Evolutionary conservation across 2,797 vertebrate species (phyloP).

Genomic region (Glyptemys insculpta): DNA sequence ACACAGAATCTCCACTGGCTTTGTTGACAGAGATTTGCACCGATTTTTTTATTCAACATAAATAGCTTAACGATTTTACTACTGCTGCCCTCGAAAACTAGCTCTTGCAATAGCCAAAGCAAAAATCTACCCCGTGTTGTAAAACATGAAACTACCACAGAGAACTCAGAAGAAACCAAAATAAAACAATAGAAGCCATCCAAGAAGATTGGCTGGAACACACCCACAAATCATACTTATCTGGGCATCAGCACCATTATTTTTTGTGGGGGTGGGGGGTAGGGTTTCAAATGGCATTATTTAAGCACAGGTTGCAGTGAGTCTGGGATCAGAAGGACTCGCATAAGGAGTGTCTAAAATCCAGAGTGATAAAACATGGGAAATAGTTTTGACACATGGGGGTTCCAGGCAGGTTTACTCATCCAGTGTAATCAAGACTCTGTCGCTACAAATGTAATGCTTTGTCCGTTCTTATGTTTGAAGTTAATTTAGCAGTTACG

Average conservation of each 20-base stretch:
- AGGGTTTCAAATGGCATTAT: neutral
- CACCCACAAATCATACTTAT: slow-evolving; percentile 8
- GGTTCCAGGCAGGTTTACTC: neutral
- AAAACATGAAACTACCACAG: slow-evolving; percentile 39
- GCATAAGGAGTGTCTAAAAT: neutral
- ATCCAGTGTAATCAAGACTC: neutral
- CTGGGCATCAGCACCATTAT: neutral
- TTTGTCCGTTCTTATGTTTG: neutral
- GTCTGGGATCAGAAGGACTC: neutral
- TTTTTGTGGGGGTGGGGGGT: neutral
- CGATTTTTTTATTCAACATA: neutral
- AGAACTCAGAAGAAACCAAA: slow-evolving; percentile 33
- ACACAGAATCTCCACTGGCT: neutral
- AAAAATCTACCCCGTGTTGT: neutral
- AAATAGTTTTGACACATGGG: neutral
- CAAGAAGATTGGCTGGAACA: neutral
- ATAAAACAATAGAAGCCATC: slow-evolving; percentile 21
- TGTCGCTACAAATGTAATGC: rapidly evolving
- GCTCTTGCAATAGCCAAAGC: neutral
- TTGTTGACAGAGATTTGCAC: neutral
- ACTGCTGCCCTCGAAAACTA: neutral
- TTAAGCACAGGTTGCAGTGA: neutral
- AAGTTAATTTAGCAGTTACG: neutral
- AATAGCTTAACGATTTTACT: neutral
- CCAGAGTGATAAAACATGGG: neutral